Evolutionary conservation across 2,113 vertebrate genomes (phyloP), one percentile per base, ranked within the genome.

Genomic region (Cygnus atratus): DNA sequence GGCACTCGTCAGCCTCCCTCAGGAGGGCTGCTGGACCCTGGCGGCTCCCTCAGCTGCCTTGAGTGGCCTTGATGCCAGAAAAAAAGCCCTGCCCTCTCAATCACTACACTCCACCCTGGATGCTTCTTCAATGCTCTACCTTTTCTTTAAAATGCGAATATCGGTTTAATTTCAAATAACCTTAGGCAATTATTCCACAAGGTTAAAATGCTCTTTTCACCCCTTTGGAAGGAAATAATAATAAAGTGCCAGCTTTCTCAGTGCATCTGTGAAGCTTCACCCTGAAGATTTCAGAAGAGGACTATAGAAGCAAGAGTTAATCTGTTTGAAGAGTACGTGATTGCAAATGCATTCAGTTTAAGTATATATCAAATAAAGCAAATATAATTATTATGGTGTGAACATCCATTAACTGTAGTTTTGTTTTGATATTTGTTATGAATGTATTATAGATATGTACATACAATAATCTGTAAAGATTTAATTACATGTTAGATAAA

Each of bases 261-360:
- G 85, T 35, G 15, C 3, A 4, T 90, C 52, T 58, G 12, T 62
- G 46, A 95, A 81, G 65, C 31, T 94, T 80, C 77, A 81, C 86
- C 95, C 57, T 39, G 33, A 97, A 92, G 57, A 65, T 39, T 92
- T 61, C 18, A 58, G 25, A 67, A 81, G 92, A 92, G 63, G 44
- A 94, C 95, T 90, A 85, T 70, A 91, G 48, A 91, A 20, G 14
- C 35, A 90, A 43, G 43, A 82, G 2, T 84, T 96, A 96, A 97
- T 96, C 52, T 96, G 12, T 93, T 80, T 97, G 76, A 97, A 97
- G 90, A 95, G 95, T 41, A 72, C 43, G 35, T 71, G 94, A 96
- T 95, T 96, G 93, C 18, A 97, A 96, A 96, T 95, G 26, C 61
- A 95, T 97, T 97, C 7, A 86, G 86, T 97, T 97, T 96, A 95